Evolutionary conservation across 1,140 invertebrate species (phyloP).

Genomic region (Musca vetustissima): DNA sequence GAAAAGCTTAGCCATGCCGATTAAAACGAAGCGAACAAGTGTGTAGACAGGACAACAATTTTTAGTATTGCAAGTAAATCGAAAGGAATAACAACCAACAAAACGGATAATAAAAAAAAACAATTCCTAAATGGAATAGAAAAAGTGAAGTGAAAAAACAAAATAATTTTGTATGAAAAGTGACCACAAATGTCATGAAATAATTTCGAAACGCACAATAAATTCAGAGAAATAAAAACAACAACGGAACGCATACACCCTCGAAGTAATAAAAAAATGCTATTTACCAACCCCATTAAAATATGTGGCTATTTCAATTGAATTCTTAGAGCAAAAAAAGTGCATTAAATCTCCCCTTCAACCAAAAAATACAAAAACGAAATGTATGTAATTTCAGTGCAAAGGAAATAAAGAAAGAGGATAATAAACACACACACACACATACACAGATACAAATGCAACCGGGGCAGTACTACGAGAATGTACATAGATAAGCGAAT

Average conservation of each 20-base stretch:
- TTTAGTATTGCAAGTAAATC: slow-evolving; percentile 50
- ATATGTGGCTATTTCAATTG: not conserved
- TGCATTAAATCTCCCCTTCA: not conserved
- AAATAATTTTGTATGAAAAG: no score
- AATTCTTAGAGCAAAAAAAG: not conserved
- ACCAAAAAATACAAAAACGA: not conserved
- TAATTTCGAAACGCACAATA: not conserved
- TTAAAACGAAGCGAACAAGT: slow-evolving; percentile 49
- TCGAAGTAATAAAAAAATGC: not conserved
- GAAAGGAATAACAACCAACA: slow-evolving; percentile 41
- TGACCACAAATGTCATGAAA: no score
- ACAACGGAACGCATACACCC: not conserved
- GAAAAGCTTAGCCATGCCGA: slow-evolving; percentile 13
- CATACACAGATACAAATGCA: not conserved
- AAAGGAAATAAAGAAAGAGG: not conserved
- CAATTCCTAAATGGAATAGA: not conserved
- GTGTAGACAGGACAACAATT: slow-evolving; percentile 48
- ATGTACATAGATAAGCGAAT: not conserved
- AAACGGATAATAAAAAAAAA: slow-evolving; percentile 9
- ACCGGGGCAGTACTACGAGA: not conserved
- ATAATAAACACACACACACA: not conserved
- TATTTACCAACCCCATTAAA: not conserved
- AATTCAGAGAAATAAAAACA: not conserved
- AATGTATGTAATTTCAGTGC: not conserved
- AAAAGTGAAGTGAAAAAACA: not conserved